phyloP scores from a whole-genome alignment of 2,797 vertebrate genomes.

The Spondyliosoma cantharus region DNA sequence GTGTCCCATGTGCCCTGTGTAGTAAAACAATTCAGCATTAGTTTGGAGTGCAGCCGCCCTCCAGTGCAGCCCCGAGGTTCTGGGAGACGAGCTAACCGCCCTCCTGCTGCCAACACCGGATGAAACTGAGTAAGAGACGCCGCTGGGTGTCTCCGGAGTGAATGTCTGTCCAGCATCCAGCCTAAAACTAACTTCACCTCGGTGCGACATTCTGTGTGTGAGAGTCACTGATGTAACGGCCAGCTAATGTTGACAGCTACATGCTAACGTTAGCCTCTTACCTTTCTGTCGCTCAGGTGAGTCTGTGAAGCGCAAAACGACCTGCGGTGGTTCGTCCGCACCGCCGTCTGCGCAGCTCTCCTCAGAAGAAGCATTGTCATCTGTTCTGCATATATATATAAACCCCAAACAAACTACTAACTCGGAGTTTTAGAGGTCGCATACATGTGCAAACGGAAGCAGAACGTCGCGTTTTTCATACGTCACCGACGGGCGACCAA shows the following conservation, averaged over 20 bases:
- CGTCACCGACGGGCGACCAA: conserved; percentile 64
- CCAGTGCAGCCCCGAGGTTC: no score
- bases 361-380: conserved; percentile 78
- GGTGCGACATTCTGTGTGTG: not conserved
- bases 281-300: conserved; percentile 76
- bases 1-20: no score
- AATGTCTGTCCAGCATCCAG: no score
- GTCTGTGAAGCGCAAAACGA: conserved; percentile 72
- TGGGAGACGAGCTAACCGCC: no score
- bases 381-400: not conserved
- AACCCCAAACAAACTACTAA: not conserved
- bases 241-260: not conserved
- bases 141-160: no score
- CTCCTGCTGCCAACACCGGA: no score
- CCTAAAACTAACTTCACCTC: no score
- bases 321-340: conserved; percentile 65
- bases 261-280: conserved; percentile 58
- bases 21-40: no score
- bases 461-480: conserved; percentile 47
- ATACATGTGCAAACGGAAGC: conserved; percentile 26
- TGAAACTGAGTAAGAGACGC: no score
- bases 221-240: conserved; percentile 2
- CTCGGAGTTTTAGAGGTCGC: conserved; percentile 49
- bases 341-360: conserved; percentile 46
- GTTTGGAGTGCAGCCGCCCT: no score